Conservation (phyloP, 2,797 vertebrate genomes). For the Chanos chanos region DNA sequence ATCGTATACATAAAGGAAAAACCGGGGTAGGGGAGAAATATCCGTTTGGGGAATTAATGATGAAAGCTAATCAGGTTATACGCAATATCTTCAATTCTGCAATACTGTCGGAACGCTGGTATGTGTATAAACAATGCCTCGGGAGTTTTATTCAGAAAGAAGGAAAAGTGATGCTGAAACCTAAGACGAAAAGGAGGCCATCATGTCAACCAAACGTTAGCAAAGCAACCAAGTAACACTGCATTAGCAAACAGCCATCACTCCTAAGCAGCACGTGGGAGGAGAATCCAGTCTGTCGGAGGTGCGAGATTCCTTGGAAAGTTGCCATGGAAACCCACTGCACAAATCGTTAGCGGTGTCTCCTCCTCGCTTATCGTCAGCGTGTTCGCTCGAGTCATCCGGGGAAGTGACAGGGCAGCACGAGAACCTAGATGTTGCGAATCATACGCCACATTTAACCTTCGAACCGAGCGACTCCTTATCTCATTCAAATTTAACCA, state of each 20-base stretch:
- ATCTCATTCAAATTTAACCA: conserved; percentile 49
- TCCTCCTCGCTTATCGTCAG: not conserved
- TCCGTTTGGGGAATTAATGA: too few relatives aligned
- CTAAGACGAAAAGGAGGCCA: not conserved
- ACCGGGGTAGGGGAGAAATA: too few relatives aligned
- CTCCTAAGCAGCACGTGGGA: not conserved
- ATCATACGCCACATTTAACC: conserved; percentile 52
- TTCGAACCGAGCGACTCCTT: conserved; percentile 7
- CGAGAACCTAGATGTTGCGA: conserved; percentile 4
- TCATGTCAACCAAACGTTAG: too few relatives aligned
- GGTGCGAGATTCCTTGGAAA: conserved; percentile 1
- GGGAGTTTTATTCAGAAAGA: too few relatives aligned
- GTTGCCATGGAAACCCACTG: conserved; percentile 32
- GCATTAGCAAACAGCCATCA: conserved; percentile 8
- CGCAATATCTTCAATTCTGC: too few relatives aligned
- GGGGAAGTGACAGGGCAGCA: conserved; percentile 5
- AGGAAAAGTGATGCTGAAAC: not conserved
- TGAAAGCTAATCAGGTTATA: too few relatives aligned
- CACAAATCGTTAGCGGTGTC: not conserved
- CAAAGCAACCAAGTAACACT: not conserved
- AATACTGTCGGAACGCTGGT: too few relatives aligned
- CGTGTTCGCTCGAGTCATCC: conserved; percentile 21
- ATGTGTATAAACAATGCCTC: too few relatives aligned
- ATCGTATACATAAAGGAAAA: too few relatives aligned
- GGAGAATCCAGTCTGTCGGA: not conserved